Base-by-base conservation (phyloP, 2,113 vertebrate species). In the Camelus dromedarius region DNA sequence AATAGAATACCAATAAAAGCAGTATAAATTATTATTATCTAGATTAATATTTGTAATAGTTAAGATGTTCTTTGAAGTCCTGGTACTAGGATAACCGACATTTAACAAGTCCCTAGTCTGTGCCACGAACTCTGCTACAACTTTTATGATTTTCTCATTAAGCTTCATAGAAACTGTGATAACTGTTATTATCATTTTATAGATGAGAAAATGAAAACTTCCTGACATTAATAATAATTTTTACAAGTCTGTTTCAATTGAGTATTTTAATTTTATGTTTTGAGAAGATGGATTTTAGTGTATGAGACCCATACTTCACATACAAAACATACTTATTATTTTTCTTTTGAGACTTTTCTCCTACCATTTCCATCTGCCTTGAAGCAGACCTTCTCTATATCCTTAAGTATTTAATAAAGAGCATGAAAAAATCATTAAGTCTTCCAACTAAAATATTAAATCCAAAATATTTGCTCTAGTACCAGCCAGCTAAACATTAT, bases 401-500 rank as follows among this genome's bases (percentile, higher is more conserved):
- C 20, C 5, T 91, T 86, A 48, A 82, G 1, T 76, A 24, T 85
- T 91, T 94, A 94, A 69, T 70, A 48, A 75, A 62, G 8, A 89
- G 8, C 12, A 18, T 24, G 1, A 64, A 94, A 96, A 76, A 32
- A 3, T 54, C 46, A 93, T 72, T 67, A 3, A 5, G 52, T 38
- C 7, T 93, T 93, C 32, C 16, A 64, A 79, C 10, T 11, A 72
- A 89, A 89, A 54, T 46, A 42, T 89, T 90, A 84, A 96, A 66
- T 15, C 11, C 32, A 6, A 67, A 73, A 69, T 60, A 84, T 52
- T 93, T 95, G 26, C 4, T 14, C 4, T 56, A 48, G 19, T 92
- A 19, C 1, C 46, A 94, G 24, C 5, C 1, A 77, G 3, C 19
- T 84, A 85, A 91, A 60, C n/a, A 77, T 89, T 82, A 64, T 46